A percentile compares a stretch with the other conserved stretches of the same genome.
phyloP scores from a whole-genome alignment of 1,140 invertebrate species.

The Ips typographus region DNA sequence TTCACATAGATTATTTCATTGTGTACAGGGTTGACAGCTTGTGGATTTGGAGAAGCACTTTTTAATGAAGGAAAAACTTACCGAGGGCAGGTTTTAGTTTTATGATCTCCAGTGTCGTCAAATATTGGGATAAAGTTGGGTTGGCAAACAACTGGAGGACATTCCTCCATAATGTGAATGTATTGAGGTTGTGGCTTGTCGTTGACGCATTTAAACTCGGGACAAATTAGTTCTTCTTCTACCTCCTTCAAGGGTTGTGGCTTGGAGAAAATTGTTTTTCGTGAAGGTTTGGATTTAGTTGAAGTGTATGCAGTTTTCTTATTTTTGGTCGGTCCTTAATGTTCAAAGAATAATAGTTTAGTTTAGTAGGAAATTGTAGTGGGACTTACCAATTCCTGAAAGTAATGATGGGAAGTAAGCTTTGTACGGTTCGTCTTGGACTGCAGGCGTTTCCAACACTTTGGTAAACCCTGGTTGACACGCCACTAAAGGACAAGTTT shows the following conservation, averaged over 20 bases:
- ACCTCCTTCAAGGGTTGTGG: constrained; percentile 12
- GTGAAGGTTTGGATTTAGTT: background rate
- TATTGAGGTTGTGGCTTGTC: constrained; percentile 50
- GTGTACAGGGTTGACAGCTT: too few species aligned
- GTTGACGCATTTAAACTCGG: constrained; percentile 58
- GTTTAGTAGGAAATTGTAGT: background rate
- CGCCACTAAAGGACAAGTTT: constrained; percentile 33
- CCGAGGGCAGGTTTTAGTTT: constrained; percentile 30
- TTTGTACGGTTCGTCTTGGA: constrained; percentile 35
- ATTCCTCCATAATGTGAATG: constrained; percentile 49
- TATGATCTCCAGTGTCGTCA: constrained; percentile 18
- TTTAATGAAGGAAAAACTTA: constrained; percentile 14
- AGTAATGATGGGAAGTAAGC: constrained; percentile 47
- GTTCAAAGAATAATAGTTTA: background rate
- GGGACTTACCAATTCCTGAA: constrained; percentile 20
- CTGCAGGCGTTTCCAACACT: constrained; percentile 39
- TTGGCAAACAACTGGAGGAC: constrained; percentile 61
- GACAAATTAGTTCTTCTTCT: constrained; percentile 51
- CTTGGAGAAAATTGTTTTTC: constrained; percentile 3
- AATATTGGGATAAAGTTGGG: constrained; percentile 54
- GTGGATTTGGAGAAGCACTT: background rate
- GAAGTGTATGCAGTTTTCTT: background rate
- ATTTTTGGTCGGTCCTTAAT: constrained; percentile 37
- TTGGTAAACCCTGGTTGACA: constrained; percentile 63
- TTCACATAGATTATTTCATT: too few species aligned